These are phyloP conservation scores for Myotis planiceps DNA, from an alignment of 2,797 vertebrate species.

Conservation along the genomic window DNA sequence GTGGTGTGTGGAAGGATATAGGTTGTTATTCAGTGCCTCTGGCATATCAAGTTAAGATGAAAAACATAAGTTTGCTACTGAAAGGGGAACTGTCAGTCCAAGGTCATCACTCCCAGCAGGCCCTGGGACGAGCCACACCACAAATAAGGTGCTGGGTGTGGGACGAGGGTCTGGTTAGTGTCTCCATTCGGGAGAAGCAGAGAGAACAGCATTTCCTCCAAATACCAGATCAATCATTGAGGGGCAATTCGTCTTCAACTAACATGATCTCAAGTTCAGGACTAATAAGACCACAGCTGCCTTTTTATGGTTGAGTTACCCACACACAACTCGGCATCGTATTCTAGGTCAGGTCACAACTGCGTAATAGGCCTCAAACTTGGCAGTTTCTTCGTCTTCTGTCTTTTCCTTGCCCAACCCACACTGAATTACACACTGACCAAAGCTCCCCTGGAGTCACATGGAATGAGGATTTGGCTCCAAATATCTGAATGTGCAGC, in stretches of 20 bases:
- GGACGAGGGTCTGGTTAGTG: slow-evolving; percentile 75
- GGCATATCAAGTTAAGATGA: slow-evolving; percentile 73
- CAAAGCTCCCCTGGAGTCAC: slow-evolving; percentile 73
- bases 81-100: slow-evolving; percentile 73
- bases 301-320: slow-evolving; percentile 74
- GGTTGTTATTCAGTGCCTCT: slow-evolving; percentile 49
- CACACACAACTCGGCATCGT: slow-evolving; percentile 70
- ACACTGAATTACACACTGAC: slow-evolving; percentile 78
- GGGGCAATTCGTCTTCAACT: slow-evolving; percentile 71
- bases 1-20: slow-evolving; percentile 49
- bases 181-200: slow-evolving; percentile 68
- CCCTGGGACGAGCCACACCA: slow-evolving; percentile 68
- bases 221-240: slow-evolving; percentile 78
- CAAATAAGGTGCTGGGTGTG: slow-evolving; percentile 76
- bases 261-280: slow-evolving; percentile 78
- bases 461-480: slow-evolving; percentile 77
- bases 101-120: slow-evolving; percentile 70
- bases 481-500: slow-evolving; percentile 42
- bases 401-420: slow-evolving; percentile 79
- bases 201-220: slow-evolving; percentile 76
- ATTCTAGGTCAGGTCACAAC: slow-evolving; percentile 77
- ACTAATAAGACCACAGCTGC: slow-evolving; percentile 79
- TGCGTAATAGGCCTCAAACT: slow-evolving; percentile 74
- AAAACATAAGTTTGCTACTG: slow-evolving; percentile 77
- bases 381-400: slow-evolving; percentile 70